Evolutionary conservation across 35 echinoderm and acorn worm genomes (phyloP).

Genomic region (Chiridota heheva): DNA sequence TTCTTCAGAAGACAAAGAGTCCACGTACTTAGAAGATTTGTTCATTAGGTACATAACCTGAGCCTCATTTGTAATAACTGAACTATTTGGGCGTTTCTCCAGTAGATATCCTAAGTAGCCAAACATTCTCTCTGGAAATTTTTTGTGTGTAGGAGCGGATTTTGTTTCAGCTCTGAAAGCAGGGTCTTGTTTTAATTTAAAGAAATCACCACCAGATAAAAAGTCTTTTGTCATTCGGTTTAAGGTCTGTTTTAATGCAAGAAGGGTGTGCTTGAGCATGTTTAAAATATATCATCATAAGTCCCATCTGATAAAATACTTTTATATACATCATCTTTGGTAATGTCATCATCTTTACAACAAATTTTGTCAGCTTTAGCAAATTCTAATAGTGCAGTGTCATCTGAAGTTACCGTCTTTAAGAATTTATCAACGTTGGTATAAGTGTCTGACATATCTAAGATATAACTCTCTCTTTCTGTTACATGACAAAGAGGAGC

Average conservation of each 20-base stretch:
- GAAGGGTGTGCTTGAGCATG: background rate
- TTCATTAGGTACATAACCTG: slow-evolving; percentile 49
- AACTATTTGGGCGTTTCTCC: slow-evolving; percentile 36
- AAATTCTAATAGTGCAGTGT: background rate
- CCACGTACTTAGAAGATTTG: slow-evolving; percentile 25
- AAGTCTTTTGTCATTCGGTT: slow-evolving; percentile 18
- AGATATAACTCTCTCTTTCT: slow-evolving; percentile 25
- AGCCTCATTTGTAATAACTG: slow-evolving; percentile 41
- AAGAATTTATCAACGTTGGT: slow-evolving; percentile 19
- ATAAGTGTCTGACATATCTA: slow-evolving; percentile 23
- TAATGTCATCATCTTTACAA: background rate
- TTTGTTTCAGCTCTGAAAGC: background rate
- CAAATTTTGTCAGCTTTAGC: background rate
- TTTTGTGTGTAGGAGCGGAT: slow-evolving; percentile 42
- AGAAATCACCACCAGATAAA: background rate
- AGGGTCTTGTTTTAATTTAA: background rate
- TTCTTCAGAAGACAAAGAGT: background rate
- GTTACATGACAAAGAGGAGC: slow-evolving; percentile 26
- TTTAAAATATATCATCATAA: slow-evolving; percentile 27
- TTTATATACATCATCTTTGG: slow-evolving; percentile 18
- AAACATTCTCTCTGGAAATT: slow-evolving; percentile 42
- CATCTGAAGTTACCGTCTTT: background rate
- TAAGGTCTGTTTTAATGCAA: background rate
- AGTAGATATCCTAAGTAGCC: slow-evolving; percentile 38
- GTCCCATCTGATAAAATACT: background rate